A percentile compares a stretch with the other conserved stretches of the same genome.
phyloP scores from a whole-genome alignment of 92 coral and sea anemone genomes.

The Paramuricea clavata region DNA sequence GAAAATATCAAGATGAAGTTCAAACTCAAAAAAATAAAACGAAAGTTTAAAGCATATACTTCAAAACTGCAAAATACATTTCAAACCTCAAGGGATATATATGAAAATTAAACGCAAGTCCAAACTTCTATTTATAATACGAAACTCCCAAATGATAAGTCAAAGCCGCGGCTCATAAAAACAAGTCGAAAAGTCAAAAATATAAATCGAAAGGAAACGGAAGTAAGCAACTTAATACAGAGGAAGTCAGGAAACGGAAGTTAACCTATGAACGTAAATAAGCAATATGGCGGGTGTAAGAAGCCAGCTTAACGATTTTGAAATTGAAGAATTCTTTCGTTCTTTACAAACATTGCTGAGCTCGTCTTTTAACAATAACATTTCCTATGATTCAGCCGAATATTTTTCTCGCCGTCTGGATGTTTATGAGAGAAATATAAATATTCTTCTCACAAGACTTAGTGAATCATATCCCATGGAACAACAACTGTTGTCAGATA shows the following conservation, averaged over 20 bases:
- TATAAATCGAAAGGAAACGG: slow-evolving; percentile 32
- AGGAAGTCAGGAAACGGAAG: no score
- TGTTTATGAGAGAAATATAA: slow-evolving; percentile 11
- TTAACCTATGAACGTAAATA: not conserved
- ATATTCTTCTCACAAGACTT: not conserved
- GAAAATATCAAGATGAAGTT: no score
- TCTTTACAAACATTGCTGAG: slow-evolving; percentile 7
- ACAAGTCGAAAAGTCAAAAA: no score
- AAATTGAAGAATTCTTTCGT: slow-evolving; percentile 37
- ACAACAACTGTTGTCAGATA: slow-evolving; percentile 12
- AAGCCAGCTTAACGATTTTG: slow-evolving; percentile 29
- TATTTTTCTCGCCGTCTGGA: slow-evolving; percentile 19
- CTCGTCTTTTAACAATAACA: not conserved
- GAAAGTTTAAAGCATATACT: no score
- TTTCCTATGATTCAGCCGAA: slow-evolving; percentile 30
- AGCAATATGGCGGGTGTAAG: slow-evolving; percentile 17
- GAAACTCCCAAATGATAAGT: no score
- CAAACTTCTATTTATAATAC: no score
- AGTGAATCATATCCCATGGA: not conserved
- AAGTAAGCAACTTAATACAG: not conserved
- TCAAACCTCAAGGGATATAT: no score
- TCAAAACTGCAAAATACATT: no score
- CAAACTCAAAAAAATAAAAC: no score
- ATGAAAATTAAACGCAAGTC: no score
- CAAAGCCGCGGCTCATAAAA: no score